Evolutionary conservation across 2,113 vertebrate genomes (phyloP).

Genomic region (Balaeniceps rex): DNA sequence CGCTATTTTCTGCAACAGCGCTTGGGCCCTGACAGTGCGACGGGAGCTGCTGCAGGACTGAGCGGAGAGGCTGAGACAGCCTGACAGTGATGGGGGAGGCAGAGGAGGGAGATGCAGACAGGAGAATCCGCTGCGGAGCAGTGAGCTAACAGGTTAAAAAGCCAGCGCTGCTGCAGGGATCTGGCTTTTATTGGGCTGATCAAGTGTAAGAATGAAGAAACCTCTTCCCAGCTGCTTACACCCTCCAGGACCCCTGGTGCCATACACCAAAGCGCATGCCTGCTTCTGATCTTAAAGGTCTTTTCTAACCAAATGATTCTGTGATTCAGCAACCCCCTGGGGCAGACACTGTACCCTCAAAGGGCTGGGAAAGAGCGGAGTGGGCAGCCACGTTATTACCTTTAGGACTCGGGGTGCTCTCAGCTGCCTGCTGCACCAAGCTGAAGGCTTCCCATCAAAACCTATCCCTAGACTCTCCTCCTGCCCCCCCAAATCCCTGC

Average conservation of each 20-base stretch:
- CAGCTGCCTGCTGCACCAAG: not conserved
- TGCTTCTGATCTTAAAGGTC: too few relatives aligned
- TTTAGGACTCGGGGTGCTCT: not conserved
- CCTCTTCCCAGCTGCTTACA: not conserved
- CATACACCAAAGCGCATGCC: not conserved
- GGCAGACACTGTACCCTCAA: not conserved
- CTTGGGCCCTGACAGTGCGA: not conserved
- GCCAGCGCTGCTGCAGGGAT: not conserved
- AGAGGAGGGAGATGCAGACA: not conserved
- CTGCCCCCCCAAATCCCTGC: not conserved
- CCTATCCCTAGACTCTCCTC: not conserved
- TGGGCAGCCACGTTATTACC: not conserved
- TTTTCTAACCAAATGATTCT: too few relatives aligned
- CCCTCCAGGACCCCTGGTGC: not conserved
- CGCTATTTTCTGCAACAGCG: not conserved
- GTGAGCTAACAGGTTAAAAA: not conserved
- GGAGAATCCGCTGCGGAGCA: not conserved
- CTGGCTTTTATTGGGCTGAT: not conserved
- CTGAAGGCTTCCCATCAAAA: not conserved
- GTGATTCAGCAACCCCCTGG: not conserved
- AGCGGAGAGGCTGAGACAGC: not conserved
- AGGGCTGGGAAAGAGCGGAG: not conserved
- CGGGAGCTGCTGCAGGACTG: not conserved
- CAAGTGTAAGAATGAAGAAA: not conserved
- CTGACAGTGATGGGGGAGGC: not conserved